A percentile compares a stretch with the other conserved stretches of the same genome.
These are phyloP conservation scores for Pentalonia nigronervosa DNA, from an alignment of 1,140 invertebrate genomes.

Conservation along the genomic window DNA sequence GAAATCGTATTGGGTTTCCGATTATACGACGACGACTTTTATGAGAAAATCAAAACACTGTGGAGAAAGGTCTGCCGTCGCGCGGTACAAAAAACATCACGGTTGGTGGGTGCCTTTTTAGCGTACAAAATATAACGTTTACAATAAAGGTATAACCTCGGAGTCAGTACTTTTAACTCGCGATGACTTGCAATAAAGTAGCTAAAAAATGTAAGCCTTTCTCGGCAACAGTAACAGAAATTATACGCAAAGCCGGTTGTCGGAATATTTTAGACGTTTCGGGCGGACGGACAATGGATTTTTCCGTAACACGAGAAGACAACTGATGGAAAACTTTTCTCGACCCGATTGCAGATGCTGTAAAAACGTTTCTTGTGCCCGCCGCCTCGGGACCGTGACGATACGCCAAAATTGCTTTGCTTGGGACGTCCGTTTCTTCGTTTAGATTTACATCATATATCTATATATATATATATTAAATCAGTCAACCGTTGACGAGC, in stretches of 20 bases:
- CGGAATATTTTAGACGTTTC: neutral
- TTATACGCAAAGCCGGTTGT: neutral
- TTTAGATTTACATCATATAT: neutral
- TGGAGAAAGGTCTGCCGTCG: neutral
- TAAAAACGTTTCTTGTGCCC: neutral
- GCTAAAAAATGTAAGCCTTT: neutral
- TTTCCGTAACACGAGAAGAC: neutral
- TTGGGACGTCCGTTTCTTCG: neutral
- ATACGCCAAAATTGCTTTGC: neutral
- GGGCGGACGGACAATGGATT: neutral
- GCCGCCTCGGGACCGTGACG: neutral
- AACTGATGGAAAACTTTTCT: neutral
- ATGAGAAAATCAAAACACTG: neutral
- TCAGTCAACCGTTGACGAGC: neutral
- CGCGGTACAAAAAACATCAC: neutral
- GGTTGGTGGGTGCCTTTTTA: neutral
- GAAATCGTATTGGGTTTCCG: too few species aligned
- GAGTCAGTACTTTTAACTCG: neutral
- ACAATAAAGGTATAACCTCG: neutral
- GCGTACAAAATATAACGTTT: neutral
- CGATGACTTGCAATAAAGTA: neutral
- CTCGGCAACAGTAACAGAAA: neutral
- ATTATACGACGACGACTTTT: neutral
- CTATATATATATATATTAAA: neutral
- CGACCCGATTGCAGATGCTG: neutral